phyloP scores from a whole-genome alignment of 1,140 invertebrate genomes.

The Nixonia krombeini region DNA sequence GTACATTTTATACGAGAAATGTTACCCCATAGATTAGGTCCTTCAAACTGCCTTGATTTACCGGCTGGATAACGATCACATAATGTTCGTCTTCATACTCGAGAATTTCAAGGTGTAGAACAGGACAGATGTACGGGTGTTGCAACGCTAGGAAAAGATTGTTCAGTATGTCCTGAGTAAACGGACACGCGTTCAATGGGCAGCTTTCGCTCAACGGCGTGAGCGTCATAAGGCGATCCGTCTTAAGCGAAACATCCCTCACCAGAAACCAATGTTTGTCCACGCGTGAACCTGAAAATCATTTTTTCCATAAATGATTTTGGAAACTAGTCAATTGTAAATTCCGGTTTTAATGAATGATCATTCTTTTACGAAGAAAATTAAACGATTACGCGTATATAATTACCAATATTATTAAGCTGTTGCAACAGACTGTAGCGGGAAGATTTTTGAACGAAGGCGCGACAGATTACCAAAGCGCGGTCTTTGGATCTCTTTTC shows the following conservation, averaged over 20 bases:
- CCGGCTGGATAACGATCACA: conserved; percentile 83
- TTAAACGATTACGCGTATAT: background rate
- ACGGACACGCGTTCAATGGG: conserved; percentile 67
- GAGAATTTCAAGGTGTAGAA: conserved; percentile 84
- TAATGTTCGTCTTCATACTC: conserved; percentile 73
- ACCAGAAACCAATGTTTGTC: conserved; percentile 93
- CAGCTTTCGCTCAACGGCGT: conserved; percentile 77
- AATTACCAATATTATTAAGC: conserved; percentile 81
- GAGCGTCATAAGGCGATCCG: conserved; percentile 86
- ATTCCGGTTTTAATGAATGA: background rate
- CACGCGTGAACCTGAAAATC: conserved; percentile 78
- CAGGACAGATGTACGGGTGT: conserved; percentile 92
- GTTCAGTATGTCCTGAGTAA: conserved; percentile 78
- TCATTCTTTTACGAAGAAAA: no score
- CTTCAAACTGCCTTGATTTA: conserved; percentile 89
- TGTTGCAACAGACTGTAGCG: conserved; percentile 84
- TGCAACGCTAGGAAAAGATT: conserved; percentile 88
- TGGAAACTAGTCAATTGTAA: background rate
- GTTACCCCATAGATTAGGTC: conserved; percentile 90
- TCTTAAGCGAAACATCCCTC: conserved; percentile 83
- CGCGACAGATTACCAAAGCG: conserved; percentile 76
- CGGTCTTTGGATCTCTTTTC: conserved; percentile 77
- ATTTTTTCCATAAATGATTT: no score
- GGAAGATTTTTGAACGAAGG: conserved; percentile 76
- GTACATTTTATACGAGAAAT: no score